phyloP scores from a whole-genome alignment of 2,113 vertebrate species.

The Phylloscopus trochilus region DNA sequence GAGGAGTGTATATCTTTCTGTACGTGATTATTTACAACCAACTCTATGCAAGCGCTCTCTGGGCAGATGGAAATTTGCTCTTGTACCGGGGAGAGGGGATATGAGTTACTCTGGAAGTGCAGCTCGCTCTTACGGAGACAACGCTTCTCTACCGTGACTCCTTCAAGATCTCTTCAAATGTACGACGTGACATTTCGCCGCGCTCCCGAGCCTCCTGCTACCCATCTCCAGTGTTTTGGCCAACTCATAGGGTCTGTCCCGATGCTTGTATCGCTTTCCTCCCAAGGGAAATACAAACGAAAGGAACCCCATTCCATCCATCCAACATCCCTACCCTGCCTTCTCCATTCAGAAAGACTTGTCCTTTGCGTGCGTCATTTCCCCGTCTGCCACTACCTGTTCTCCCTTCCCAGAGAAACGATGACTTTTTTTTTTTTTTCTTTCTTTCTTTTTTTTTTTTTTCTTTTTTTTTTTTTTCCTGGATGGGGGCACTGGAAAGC shows the following conservation, averaged over 20 bases:
- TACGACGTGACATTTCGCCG: not conserved
- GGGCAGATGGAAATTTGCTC: conserved; percentile 5
- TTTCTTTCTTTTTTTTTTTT: not conserved
- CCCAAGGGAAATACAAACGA: not conserved
- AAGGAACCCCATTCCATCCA: not conserved
- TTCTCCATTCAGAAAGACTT: not conserved
- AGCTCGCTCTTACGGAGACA: not conserved
- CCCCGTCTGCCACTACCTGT: not conserved
- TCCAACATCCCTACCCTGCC: not conserved
- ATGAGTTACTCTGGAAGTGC: not conserved
- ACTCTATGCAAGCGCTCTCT: not conserved
- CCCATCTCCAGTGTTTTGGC: not conserved
- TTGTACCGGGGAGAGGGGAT: not conserved
- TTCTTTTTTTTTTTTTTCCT: not conserved
- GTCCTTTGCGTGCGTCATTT: not conserved
- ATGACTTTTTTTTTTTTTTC: not conserved
- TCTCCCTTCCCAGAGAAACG: not conserved
- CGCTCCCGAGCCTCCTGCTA: not conserved
- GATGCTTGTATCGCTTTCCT: not conserved
- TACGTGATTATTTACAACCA: not conserved
- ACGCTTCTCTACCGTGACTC: not conserved
- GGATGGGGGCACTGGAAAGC: not conserved
- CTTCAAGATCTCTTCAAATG: not conserved
- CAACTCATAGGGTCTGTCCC: not conserved
- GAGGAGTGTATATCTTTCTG: not conserved